Base-by-base conservation (phyloP, 2,888 invertebrate species). In the Cheilosia vernalis region DNA sequence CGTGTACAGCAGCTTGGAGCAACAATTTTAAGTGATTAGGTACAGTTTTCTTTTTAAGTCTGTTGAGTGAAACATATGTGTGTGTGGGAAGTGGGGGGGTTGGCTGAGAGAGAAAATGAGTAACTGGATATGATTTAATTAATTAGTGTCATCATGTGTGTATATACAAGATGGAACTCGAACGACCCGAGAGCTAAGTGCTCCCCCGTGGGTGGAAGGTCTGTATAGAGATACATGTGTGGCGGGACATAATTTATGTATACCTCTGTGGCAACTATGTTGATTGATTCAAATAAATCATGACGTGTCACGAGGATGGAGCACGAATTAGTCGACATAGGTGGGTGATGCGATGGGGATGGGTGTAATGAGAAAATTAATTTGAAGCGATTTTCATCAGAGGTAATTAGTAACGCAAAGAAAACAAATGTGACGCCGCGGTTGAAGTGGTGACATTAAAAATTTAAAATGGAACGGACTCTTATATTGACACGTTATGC, bases 241-340 rank as follows among this genome's bases (percentile, higher is more conserved):
- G 58, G 24, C 17, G 9, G 42, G 19, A 19, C 53, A 72, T 85
- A 81, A 80, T 85, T 85, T 85, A 85, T 81, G 77, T 77, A 81
- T 76, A 81, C 3, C 24, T 85, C 76, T 85, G 77, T 67, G 81
- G 85, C 81, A 85, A 77, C 85, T 81, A 85, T 85, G 85, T 77
- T 85, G 85, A 85, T 85, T 85, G 85, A 85, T 85, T 81, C 85
- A 61, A 80, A 85, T 81, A 85, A 85, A 85, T 85, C 85, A 85
- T 81, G 85, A 85, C 63, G 76, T 67, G 81, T 72, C 76, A 77
- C 72, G 64, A 24, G 60, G 69, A 80, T 81, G 84, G 66, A 70
- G 76, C 74, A 64, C 76, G 80, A 76, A 80, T 84, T 80, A 84
- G 84, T 78, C 51, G 61, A 24, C 44, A 40, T 37, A 37, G 53